Base-by-base conservation (phyloP, 2,113 vertebrate species). In the Calypte anna region DNA sequence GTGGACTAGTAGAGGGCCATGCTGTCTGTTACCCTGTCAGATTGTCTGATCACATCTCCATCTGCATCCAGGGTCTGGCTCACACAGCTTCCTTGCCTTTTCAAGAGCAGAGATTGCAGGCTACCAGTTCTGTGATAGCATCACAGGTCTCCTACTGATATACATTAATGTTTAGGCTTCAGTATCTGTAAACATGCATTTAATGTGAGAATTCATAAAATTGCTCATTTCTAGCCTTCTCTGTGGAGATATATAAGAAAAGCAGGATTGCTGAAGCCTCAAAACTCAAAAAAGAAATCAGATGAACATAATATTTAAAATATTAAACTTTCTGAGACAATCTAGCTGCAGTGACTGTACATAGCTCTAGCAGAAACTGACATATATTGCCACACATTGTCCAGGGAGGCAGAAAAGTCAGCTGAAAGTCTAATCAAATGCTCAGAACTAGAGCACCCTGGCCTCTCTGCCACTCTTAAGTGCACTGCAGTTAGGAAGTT, bases 391-490 rank as follows among this genome's bases (percentile, higher is more conserved):
- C 67, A 5, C n/a, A 33, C 20, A 2, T 21, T 21, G 19, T 40
- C 44, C 36, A 70, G 30, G 8, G 16, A 83, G 30, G 20, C 33
- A 93, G 36, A 62, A 72, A 70, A 86, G 33, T 10, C 54, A 74
- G 31, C 23, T 77, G 24, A 43, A 90, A 77, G 30, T 21, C 54
- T 58, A 51, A 36, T 6, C 17, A 54, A 72, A 5, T 55, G 23
- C 21, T 76, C 28, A 53, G 12, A 88, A 57, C 4, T 17, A 33
- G 58, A 73, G 30, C 59, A 69, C 6, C 6, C 13, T 55, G 50
- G 7, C 30, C 40, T 14, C 20, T 54, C 27, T 66, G 51, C 20
- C 57, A 50, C 13, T 0, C 0, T 19, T 19, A 66, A 64, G 9
- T 6, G 10, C 16, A 2, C 33, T 48, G 53, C 18, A 28, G 44